Conservation (phyloP, 2,797 vertebrate genomes). For the Simalia tracyae region DNA sequence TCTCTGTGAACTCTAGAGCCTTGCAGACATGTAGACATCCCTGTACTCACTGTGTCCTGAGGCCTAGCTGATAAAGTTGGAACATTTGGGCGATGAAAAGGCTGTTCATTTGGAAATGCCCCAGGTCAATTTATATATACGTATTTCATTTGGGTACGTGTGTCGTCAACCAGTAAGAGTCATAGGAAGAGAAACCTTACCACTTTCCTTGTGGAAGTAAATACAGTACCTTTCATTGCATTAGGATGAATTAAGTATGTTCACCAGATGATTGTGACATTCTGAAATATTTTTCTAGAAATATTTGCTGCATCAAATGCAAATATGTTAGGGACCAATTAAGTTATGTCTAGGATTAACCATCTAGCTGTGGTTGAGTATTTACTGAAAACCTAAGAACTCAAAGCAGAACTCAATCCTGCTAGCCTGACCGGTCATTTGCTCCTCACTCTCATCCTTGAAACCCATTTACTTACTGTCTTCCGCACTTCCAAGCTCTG, state of each 20-base stretch:
- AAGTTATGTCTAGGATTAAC: too few relatives aligned
- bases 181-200: background rate
- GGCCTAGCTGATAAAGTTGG: background rate
- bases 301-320: too few relatives aligned
- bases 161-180: background rate
- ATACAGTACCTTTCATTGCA: background rate
- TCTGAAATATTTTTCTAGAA: too few relatives aligned
- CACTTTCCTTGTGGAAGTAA: background rate
- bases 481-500: too few relatives aligned
- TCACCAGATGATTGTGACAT: background rate
- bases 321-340: too few relatives aligned
- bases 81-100: background rate
- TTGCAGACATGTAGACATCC: background rate
- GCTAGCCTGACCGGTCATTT: too few relatives aligned
- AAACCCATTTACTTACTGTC: too few relatives aligned
- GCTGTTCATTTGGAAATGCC: background rate
- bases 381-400: too few relatives aligned
- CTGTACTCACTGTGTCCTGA: background rate
- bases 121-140: background rate
- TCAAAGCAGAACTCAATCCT: too few relatives aligned
- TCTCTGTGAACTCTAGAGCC: background rate
- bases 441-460: too few relatives aligned
- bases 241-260: background rate
- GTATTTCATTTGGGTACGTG: background rate
- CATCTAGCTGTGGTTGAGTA: too few relatives aligned